phyloP scores from a whole-genome alignment of 23 tunicate species.

The Ascidia mentula region DNA sequence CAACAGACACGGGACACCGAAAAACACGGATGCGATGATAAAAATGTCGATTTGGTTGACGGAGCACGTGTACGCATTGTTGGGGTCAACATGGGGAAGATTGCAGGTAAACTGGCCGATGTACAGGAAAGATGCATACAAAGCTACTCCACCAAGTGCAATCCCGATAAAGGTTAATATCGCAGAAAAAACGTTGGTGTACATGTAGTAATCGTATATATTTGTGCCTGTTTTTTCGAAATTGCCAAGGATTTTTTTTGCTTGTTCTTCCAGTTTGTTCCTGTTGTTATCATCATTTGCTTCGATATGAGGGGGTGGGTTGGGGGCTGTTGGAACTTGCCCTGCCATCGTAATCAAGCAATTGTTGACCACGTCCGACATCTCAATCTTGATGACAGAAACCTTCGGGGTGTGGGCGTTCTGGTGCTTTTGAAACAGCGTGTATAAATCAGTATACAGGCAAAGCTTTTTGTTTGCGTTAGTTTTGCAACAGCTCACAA shows the following conservation, averaged over 20 bases:
- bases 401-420: neutral
- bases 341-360: neutral
- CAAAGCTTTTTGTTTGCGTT: neutral
- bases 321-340: neutral
- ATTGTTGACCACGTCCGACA: neutral
- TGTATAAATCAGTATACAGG: neutral
- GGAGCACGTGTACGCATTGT: neutral
- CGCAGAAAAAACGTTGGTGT: neutral
- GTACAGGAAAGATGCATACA: neutral
- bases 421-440: neutral
- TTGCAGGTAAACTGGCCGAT: neutral
- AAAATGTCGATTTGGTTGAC: neutral
- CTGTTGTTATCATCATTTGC: neutral
- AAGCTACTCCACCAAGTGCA: neutral
- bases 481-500: neutral
- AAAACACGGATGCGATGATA: neutral
- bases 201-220: neutral
- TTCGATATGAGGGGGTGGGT: neutral
- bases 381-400: neutral
- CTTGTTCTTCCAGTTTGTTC: neutral
- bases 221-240: neutral
- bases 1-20: neutral
- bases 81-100: neutral
- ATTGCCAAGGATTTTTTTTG: neutral
- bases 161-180: neutral